Percentiles rank a stretch among this genome's conserved stretches.
These are phyloP conservation scores for Catostylus mosaicus DNA, from an alignment of 30 jellyfish, hydroid and myxozoan species.

Conservation along the genomic window DNA sequence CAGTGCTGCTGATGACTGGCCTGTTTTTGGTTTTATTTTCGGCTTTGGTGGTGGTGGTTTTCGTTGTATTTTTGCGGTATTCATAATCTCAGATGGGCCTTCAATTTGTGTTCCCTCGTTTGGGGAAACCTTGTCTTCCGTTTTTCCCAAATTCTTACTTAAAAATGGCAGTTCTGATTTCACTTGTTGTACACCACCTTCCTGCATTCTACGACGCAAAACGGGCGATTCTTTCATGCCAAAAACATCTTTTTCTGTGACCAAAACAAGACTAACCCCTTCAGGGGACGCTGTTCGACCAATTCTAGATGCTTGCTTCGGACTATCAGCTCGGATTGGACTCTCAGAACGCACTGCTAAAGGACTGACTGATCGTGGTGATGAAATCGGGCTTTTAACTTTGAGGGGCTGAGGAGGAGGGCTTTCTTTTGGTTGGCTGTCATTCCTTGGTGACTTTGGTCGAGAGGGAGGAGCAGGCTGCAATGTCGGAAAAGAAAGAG, in stretches of 20 bases:
- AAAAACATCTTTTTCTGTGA: constrained; percentile 43
- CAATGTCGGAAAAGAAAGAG: neutral
- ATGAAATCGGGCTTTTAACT: neutral
- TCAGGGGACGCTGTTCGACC: constrained; percentile 45
- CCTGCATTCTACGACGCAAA: constrained; percentile 9
- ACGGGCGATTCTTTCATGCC: constrained; percentile 27
- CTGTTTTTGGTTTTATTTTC: constrained; percentile 34
- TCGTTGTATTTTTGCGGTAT: neutral
- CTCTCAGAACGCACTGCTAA: constrained; percentile 1
- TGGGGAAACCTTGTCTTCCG: neutral
- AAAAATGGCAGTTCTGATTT: neutral
- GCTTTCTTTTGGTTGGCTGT: neutral
- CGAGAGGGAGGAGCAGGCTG: neutral
- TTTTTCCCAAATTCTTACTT: neutral
- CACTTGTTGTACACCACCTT: neutral
- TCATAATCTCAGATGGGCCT: neutral
- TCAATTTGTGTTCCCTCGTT: neutral
- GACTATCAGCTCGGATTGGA: neutral
- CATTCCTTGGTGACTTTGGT: neutral
- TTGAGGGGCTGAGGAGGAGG: neutral
- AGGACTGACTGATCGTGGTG: constrained; percentile 21
- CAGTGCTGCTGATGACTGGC: constrained; percentile 58
- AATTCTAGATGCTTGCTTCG: neutral
- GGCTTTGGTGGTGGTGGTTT: constrained; percentile 60
- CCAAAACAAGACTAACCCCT: constrained; percentile 30